Base-by-base conservation (phyloP, 53 echinoderm and acorn worm genomes). In the Temnopleurus reevesii region DNA sequence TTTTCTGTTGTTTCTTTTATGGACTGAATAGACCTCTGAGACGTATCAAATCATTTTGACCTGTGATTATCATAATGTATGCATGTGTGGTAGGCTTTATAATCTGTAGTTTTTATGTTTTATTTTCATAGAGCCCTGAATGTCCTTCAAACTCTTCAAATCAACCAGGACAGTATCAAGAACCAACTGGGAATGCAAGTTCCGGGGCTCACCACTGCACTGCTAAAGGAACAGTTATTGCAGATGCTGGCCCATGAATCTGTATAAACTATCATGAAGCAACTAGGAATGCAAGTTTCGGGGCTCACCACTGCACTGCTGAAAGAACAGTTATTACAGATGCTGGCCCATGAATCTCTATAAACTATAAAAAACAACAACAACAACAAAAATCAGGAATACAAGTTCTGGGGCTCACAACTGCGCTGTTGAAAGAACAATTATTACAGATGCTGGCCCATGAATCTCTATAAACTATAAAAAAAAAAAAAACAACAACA, bases 211-310 rank as follows among this genome's bases (percentile, higher is more conserved):
- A 83, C 55, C 56, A 83, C 53, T n/a, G 83, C 54, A 5, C 34
- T 83, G 13, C 83, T 83, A n/a, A 83, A 83, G 36, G 53, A 53
- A 35, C 83, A 83, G 3, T 8, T 54, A 18, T 55, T 54, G 6
- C 35, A 83, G 36, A 83, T 83, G 83, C 23, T 53, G 56, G 83
- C 83, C 83, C 53, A 83, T n/a, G 83, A 83, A 56, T 83, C 83
- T 54, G 83, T 55, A 83, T 83, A 56, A 83, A n/a, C 23, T 47
- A 59, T 15, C 8, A 15, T 51, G n/a, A n/a, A n/a, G n/a, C n/a
- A n/a, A n/a, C n/a, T n/a, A n/a, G 19, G 45, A 0, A 46, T 46
- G 24, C 49, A 81, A 27, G 53, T 24, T 46, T 30, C 45, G 45
- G 51, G 82, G 2, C 82, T 10, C 0, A 55, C 55, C 24, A 35